These are phyloP conservation scores for Rafetus swinhoei DNA, from an alignment of 2,113 vertebrate species.

Conservation along the genomic window DNA sequence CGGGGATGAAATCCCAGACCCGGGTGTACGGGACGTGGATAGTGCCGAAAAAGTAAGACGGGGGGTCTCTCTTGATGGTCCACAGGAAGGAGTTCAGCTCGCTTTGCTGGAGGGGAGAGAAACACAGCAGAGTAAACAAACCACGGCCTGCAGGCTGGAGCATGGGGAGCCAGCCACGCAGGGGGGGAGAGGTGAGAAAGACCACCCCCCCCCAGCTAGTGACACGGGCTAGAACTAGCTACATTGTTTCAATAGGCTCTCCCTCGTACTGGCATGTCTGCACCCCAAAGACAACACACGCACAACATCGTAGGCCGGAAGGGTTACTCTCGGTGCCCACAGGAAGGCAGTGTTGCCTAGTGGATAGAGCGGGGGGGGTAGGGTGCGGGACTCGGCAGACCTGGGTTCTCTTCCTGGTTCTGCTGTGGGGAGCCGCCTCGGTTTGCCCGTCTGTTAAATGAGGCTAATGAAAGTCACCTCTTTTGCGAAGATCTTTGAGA, in stretches of 20 bases:
- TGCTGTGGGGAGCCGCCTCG: not conserved
- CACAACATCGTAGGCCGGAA: not conserved
- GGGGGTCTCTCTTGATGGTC: constrained; percentile 90
- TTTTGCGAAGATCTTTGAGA: not conserved
- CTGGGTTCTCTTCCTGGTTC: not conserved
- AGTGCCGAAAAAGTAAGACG: constrained; percentile 90
- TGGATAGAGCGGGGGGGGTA: not conserved
- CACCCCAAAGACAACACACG: not conserved
- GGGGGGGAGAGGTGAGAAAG: not conserved
- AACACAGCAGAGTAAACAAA: constrained; percentile 38
- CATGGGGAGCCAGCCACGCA: not conserved
- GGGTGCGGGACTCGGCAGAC: not conserved
- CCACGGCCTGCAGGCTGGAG: not conserved
- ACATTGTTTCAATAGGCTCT: not conserved
- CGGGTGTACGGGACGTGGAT: constrained; percentile 90
- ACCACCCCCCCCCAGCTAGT: not conserved
- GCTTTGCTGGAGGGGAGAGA: constrained; percentile 81
- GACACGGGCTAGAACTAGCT: not conserved
- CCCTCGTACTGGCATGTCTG: not conserved
- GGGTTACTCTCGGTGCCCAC: too few relatives aligned
- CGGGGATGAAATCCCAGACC: constrained; percentile 91
- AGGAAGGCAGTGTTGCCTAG: not conserved
- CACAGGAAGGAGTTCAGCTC: constrained; percentile 92
- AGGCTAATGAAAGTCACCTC: not conserved
- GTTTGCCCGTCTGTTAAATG: not conserved